Conservation (phyloP, 2,797 vertebrate species). For the Sebastes hubbsi region DNA sequence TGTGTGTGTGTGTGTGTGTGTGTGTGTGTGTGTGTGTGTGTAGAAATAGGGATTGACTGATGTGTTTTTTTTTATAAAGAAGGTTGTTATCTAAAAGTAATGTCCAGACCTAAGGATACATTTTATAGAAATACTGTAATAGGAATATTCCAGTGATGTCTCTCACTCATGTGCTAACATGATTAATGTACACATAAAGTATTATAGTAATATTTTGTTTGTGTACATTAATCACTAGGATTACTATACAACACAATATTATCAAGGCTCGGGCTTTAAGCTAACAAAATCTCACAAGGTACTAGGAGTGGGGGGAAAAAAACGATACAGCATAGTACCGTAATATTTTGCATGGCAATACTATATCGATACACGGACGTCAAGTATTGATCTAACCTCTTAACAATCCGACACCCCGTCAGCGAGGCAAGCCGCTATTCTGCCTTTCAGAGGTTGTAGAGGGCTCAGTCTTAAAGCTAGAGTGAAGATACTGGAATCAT, state of each 20-base stretch:
- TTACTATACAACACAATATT: neutral
- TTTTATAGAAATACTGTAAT: neutral
- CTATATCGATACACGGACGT: too few species aligned
- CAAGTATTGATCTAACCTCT: too few species aligned
- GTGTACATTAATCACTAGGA: neutral
- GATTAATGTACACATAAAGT: neutral
- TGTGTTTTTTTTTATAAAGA: neutral
- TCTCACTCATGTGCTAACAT: neutral
- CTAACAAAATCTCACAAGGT: neutral
- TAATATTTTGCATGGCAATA: too few species aligned
- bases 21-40: neutral
- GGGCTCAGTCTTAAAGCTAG: too few species aligned
- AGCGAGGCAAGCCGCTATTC: too few species aligned
- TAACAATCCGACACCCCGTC: too few species aligned
- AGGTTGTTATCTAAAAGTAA: neutral
- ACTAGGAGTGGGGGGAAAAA: too few species aligned
- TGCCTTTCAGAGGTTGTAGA: too few species aligned
- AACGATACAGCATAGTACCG: too few species aligned
- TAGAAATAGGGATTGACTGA: neutral
- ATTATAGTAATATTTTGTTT: neutral
- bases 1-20: neutral
- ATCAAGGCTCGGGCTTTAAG: neutral
- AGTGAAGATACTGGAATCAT: too few species aligned
- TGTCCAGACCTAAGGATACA: neutral
- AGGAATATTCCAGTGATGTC: neutral